Base-by-base conservation (phyloP, 2,113 vertebrate genomes). In the Thymallus thymallus region DNA sequence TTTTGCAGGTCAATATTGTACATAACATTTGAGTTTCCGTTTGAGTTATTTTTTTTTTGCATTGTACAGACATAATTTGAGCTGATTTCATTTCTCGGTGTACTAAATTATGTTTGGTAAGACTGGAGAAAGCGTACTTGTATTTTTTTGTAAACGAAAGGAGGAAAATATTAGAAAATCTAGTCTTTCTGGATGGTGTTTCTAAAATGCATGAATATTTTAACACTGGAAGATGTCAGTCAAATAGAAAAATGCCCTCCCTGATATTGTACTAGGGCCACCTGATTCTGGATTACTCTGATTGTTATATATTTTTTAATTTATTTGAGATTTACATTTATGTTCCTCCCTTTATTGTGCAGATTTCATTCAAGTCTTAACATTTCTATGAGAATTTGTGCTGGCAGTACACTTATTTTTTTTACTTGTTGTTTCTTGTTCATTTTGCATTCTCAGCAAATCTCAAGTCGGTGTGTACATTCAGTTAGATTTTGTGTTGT, bases 121-220 rank as follows among this genome's bases (percentile, higher is more conserved):
- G 86, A 82, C 79, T 90, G 87, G 87, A 88, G 79, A 88, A 87
- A 90, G 79, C 77, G 77, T 80, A 88, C 88, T 29, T 85, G 77
- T 81, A 92, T 93, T 90, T 92, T 51, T 41, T 90, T 93, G 94
- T 87, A 94, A 93, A 91, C 92, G 89, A 86, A 89, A 89, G 92
- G 91, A 91, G 93, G 94, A 89, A 84, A 90, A 91, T 94, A 91
- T 92, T 94, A 95, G 93, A 92, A 18, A 90, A 92, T 94, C 89
- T 91, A 90, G 90, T 95, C 91, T 93, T 92, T 88, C 82, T 82
- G 74, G 92, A 94, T 93, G 93, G 91, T 94, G 87, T 94, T 95
- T 93, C 90, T 94, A 93, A 94, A 92, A 93, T 92, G 93, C 95
- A 96, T 96, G 94, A 94, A 92, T 95, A 94, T 94, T 95, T 94